phyloP scores from a whole-genome alignment of 2,113 vertebrate genomes.

The Trogon surrucura region DNA sequence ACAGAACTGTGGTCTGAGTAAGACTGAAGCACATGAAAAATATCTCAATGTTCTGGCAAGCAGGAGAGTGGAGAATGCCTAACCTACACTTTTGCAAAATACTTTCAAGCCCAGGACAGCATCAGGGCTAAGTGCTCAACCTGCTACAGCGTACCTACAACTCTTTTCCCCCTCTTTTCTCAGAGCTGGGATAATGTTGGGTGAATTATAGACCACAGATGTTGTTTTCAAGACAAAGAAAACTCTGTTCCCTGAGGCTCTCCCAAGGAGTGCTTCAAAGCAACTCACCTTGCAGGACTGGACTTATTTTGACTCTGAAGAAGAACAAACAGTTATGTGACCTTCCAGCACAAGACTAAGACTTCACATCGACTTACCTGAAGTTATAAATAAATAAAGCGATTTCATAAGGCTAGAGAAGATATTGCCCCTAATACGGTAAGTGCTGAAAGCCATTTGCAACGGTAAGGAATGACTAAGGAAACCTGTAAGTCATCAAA shows the following conservation, averaged over 20 bases:
- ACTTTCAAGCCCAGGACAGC: not conserved
- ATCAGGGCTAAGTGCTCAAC: not conserved
- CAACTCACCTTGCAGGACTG: not conserved
- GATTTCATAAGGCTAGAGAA: not conserved
- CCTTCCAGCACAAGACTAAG: not conserved
- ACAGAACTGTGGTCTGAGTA: not conserved
- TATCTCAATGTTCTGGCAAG: not conserved
- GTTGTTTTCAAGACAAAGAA: conserved; percentile 9
- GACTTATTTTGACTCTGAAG: not conserved
- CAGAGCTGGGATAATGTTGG: not conserved
- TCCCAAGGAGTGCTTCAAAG: not conserved
- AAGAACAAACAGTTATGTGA: not conserved
- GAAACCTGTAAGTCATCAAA: not conserved
- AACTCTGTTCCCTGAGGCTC: not conserved
- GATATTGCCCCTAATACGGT: not conserved
- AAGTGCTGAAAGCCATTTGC: not conserved
- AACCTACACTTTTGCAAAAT: not conserved
- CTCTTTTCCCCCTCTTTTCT: not conserved
- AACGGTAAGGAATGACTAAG: not conserved
- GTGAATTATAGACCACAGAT: not conserved
- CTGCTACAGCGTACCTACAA: not conserved
- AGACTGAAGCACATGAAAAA: not conserved
- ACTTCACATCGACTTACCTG: not conserved
- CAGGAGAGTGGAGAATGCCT: not conserved
- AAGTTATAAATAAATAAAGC: not conserved